Base-by-base conservation (phyloP, 1,140 invertebrate genomes). In the Daktulosphaira vitifoliae region DNA sequence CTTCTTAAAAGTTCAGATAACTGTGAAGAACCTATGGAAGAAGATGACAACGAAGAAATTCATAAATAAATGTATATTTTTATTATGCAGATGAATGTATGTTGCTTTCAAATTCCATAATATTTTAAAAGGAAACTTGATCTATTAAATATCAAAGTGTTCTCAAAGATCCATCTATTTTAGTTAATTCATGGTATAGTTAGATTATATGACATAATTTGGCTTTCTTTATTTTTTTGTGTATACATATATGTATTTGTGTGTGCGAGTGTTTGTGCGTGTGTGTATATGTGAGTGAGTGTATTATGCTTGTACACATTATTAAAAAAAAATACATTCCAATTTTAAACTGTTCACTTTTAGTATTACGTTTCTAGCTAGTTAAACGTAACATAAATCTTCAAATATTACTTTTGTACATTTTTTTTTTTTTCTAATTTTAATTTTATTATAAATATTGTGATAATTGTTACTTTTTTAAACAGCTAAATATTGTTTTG, bases 391-490 rank as follows among this genome's bases (percentile, higher is more conserved):
- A 59, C 15, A 9, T 59, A 29, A 29, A 44, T 11, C 16, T 37
- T 23, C 18, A 59, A 18, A 59, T 59, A 26, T 29, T 29, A 6
- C 16, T 2, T 16, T 15, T 48, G 46, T 48, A 62, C 46, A 62
- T 29, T 48, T 46, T 48, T 62, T 15, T 26, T 62, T 46, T 48
- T 38, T 62, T 62, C 29, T 59, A 44, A 25, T 62, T 62, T 29
- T 48, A 29, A 46, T n/a, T 44, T 4, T 44, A 48, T 48, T 48
- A 6, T 33, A 33, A 18, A 13, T 62, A 23, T 59, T 59, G 56
- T 62, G 56, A 62, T 62, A 62, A 48, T 62, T 62, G 56, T 62
- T 56, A 56, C 9, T 46, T 48, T 62, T 29, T 59, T 54, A 6
- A 33, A 33, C 29, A 33, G 29, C 29, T 33, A 33, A 5, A 33